Evolutionary conservation across 2,888 invertebrate genomes (phyloP).

Genomic region (Exephanes ischioxanthus): DNA sequence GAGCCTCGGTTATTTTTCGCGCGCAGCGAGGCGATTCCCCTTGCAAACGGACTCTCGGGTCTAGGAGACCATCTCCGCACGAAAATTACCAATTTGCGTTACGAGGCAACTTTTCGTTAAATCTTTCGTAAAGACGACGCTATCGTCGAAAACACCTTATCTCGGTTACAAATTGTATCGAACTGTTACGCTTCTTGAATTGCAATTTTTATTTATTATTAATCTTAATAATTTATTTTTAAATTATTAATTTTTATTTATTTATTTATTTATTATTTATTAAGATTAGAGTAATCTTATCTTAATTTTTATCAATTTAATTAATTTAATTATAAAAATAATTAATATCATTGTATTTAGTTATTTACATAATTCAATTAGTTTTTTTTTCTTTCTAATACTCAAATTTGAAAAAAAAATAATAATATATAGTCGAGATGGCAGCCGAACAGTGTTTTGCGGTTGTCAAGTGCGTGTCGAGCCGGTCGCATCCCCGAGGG

Average conservation of each 20-base stretch:
- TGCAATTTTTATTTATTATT: too few relatives aligned
- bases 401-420: neutral
- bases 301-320: too few relatives aligned
- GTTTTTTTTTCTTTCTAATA: too few relatives aligned
- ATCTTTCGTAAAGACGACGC: neutral
- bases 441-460: constrained; percentile 35
- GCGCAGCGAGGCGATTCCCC: constrained; percentile 39
- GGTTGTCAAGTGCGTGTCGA: constrained; percentile 57
- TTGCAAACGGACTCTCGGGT: constrained; percentile 3
- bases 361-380: too few relatives aligned
- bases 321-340: too few relatives aligned
- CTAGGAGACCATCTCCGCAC: neutral
- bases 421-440: neutral
- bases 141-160: neutral
- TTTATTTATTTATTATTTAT: too few relatives aligned
- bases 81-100: neutral
- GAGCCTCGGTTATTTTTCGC: constrained; percentile 58
- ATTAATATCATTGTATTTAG: too few relatives aligned
- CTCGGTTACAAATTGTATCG: too few relatives aligned
- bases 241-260: too few relatives aligned
- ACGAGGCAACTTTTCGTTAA: neutral
- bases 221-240: too few relatives aligned
- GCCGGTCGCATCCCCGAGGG: constrained; percentile 38
- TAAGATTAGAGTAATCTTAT: too few relatives aligned
- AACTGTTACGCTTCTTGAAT: too few relatives aligned